Conservation (phyloP, 1,140 invertebrate species). For the Sarcophaga bullata region DNA sequence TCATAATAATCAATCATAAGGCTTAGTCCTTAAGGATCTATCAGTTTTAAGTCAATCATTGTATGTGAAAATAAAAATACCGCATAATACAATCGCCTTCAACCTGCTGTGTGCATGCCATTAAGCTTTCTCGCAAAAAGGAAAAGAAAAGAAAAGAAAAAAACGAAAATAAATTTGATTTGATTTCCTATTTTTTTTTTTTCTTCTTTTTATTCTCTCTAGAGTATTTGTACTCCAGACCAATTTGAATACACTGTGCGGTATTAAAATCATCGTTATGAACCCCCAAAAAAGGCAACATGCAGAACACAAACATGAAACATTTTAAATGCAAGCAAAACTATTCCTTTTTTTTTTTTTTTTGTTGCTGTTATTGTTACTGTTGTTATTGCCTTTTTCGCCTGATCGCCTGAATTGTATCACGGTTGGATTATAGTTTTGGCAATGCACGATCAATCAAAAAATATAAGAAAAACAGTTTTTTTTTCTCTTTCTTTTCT, state of each 20-base stretch:
- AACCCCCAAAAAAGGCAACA: not conserved
- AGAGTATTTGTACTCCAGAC: not conserved
- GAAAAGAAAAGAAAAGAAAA: not conserved
- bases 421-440: conserved; percentile 67
- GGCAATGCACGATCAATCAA: conserved; percentile 67
- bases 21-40: too few species aligned
- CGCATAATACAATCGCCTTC: too few species aligned
- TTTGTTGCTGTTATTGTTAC: not conserved
- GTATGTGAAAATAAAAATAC: too few species aligned
- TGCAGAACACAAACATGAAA: not conserved
- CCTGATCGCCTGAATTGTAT: conserved; percentile 62
- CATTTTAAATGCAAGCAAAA: too few species aligned
- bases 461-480: conserved; percentile 52
- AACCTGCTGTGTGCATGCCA: too few species aligned
- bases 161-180: not conserved
- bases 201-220: not conserved
- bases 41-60: too few species aligned
- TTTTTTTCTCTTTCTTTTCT: not conserved
- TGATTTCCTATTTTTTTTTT: not conserved
- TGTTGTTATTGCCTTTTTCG: conserved; percentile 6
- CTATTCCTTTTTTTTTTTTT: not conserved
- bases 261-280: conserved; percentile 11
- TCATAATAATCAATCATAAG: too few species aligned
- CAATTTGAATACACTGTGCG: conserved; percentile 4
- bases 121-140: too few species aligned